These are phyloP conservation scores for Ranitomeya variabilis DNA, from an alignment of 2,113 vertebrate species.

Conservation along the genomic window DNA sequence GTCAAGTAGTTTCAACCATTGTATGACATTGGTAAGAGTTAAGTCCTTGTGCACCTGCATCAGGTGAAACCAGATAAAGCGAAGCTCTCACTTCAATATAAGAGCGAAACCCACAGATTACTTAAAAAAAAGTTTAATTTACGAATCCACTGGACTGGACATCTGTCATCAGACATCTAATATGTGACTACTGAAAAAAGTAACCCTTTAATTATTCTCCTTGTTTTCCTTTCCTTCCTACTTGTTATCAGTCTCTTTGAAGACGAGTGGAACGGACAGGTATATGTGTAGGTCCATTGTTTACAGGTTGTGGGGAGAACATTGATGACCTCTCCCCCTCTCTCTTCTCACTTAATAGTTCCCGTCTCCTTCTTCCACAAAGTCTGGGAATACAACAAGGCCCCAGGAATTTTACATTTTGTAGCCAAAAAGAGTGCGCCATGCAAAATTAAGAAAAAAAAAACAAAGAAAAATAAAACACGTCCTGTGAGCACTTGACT, in stretches of 20 bases:
- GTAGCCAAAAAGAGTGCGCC: slow-evolving; percentile 69
- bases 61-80: slow-evolving; percentile 39
- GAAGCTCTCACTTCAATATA: not conserved
- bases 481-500: slow-evolving; percentile 68
- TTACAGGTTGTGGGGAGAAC: not conserved
- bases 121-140: slow-evolving; percentile 48
- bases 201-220: slow-evolving; percentile 52
- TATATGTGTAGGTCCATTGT: slow-evolving; percentile 43
- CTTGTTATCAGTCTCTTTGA: slow-evolving; percentile 53
- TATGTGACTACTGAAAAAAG: slow-evolving; percentile 25
- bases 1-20: not conserved
- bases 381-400: slow-evolving; percentile 61
- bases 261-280: slow-evolving; percentile 2
- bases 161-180: slow-evolving; percentile 52
- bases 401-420: slow-evolving; percentile 70
- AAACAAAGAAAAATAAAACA: slow-evolving; percentile 58
- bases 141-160: not conserved
- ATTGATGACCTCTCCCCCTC: slow-evolving; percentile 16
- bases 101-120: slow-evolving; percentile 26
- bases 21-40: not conserved
- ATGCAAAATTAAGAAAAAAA: slow-evolving; percentile 36
- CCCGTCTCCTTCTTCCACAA: not conserved
- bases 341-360: slow-evolving; percentile 15
- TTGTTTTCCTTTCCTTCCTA: slow-evolving; percentile 7
- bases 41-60: slow-evolving; percentile 22